Evolutionary conservation across 2,888 invertebrate genomes (phyloP), one percentile per base, ranked within the genome.

Genomic region (Ligdia adustata): DNA sequence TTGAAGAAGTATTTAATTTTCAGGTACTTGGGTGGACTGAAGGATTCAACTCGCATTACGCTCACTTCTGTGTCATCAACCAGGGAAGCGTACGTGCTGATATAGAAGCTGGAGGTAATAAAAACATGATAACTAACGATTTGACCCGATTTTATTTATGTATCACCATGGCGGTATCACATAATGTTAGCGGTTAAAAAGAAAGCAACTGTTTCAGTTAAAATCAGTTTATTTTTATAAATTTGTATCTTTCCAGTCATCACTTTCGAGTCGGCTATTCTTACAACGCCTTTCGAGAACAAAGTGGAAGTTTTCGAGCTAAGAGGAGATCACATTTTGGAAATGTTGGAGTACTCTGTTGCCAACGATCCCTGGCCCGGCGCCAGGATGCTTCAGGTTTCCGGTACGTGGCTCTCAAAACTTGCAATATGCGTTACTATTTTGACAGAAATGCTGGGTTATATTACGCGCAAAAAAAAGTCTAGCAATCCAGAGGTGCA

Each of bases 261-360:
- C 24, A 95, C 94, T 0, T 93, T 92, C 55, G 93, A 92, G 44
- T 93, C 95, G 51, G 67, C 96, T 32, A 78, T 95, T 6, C 84
- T 92, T 6, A 91, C 93, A 4, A 91, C 93, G 14, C 97, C 97
- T 0, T 97, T 97, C 69, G 93, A 93, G 60, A 96, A 96, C 67
- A 92, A 91, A n/a, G 87, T 96, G 15, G 93, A 95, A 72, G 90
- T 93, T 0, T 92, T 94, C 31, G 93, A 94, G 62, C 71, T 97
- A 22, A 84, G 91, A 44, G 97, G 97, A 0, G 90, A 91, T 44
- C 90, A 93, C 57, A 82, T 97, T n/a, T 64, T 91, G 59, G 92
- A 92, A 57, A 91, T 93, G 62, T 78, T 94, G 18, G 94, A 94
- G 64, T 90, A 70, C 51, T 82, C 91, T 0, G 91, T 91, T 0